phyloP scores from a whole-genome alignment of 2,113 vertebrate genomes.

The Gambusia affinis region DNA sequence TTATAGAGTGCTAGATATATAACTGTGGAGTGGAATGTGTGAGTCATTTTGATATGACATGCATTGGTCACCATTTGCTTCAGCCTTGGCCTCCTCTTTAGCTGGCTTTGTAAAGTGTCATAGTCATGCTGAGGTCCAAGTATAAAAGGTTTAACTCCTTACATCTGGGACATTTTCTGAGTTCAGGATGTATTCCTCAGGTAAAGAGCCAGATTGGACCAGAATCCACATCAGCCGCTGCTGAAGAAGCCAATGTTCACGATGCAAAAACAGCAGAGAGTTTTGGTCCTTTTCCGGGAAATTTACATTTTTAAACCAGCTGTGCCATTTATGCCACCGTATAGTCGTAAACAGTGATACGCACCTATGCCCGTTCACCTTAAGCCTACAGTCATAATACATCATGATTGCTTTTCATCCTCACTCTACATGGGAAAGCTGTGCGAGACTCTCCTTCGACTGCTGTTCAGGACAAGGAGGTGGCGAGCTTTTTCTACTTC shows the following conservation, averaged over 20 bases:
- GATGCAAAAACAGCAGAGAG: neutral
- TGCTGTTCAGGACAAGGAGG: conserved; percentile 33
- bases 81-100: neutral
- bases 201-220: neutral
- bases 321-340: neutral
- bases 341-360: neutral
- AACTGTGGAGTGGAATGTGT: neutral
- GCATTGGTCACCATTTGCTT: neutral
- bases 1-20: neutral
- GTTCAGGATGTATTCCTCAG: neutral
- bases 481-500: conserved; percentile 31
- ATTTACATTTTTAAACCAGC: neutral
- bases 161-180: neutral
- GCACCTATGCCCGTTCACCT: neutral
- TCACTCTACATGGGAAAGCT: neutral
- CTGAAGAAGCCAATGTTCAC: neutral
- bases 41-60: neutral
- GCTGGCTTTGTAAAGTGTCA: neutral
- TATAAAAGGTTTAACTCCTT: too few species aligned
- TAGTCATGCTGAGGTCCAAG: neutral
- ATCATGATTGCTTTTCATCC: neutral
- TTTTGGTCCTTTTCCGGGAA: neutral
- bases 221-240: neutral
- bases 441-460: conserved; percentile 23
- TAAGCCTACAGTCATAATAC: neutral